Conservation (phyloP, 2,888 invertebrate species). For the Cephus pygmeus region DNA sequence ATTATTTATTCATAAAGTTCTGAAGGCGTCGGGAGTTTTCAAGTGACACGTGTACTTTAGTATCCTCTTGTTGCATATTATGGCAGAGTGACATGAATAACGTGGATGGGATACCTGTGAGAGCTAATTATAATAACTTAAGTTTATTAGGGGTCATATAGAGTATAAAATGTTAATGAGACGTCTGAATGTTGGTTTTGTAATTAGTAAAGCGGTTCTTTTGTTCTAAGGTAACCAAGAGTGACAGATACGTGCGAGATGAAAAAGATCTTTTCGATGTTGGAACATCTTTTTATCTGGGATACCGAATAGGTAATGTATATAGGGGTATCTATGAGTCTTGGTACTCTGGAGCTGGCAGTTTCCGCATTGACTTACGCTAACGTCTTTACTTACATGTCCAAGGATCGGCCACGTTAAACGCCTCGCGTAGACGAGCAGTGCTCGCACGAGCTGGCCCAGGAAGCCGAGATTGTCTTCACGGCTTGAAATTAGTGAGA, state of each 20-base stretch:
- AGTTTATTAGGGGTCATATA: neutral
- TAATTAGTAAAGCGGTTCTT: neutral
- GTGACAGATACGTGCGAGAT: neutral
- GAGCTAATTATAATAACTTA: neutral
- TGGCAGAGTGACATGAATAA: neutral
- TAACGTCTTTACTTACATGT: constrained; percentile 42
- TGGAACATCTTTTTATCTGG: neutral
- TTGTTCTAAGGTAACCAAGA: neutral
- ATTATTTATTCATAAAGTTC: neutral
- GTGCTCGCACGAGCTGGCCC: constrained; percentile 1
- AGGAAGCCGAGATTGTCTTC: neutral
- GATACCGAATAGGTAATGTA: neutral
- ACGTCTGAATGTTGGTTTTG: neutral
- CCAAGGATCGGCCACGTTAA: constrained; percentile 50
- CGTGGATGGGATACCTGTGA: neutral
- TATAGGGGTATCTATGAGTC: neutral
- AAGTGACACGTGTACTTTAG: neutral
- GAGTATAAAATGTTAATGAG: neutral
- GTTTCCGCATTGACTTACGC: neutral
- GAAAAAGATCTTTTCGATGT: neutral
- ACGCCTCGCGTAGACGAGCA: constrained; percentile 33
- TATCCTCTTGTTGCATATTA: neutral
- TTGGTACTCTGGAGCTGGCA: neutral
- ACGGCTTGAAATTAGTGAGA: constrained; percentile 27
- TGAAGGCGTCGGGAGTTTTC: neutral